Base-by-base conservation (phyloP, 2,797 vertebrate species). In the Anguilla megastoma region DNA sequence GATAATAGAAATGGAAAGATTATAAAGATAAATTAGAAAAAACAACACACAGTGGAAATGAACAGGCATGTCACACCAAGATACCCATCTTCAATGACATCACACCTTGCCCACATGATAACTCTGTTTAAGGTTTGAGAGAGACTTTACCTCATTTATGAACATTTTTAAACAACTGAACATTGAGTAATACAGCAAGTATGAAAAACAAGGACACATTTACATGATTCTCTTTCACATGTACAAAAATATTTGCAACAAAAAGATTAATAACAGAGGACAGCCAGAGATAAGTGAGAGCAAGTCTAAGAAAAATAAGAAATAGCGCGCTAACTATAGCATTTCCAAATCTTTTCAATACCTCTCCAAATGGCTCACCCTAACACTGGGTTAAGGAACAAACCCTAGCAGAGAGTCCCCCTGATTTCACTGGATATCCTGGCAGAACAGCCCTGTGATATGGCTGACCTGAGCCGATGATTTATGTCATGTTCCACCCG, bases 401-500 rank as follows among this genome's bases (percentile, higher is more conserved):
- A 36, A 41, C 87, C 79, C 71, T 89, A 84, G 86, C n/a, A 14
- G 18, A 27, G 14, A 56, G 66, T 56, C 33, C 66, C 76, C 56
- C 50, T 14, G 69, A 69, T 89, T 82, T 86, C 84, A 84, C 85
- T 86, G 83, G 85, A 85, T 60, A 58, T 54, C 24, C 66, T 45
- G 85, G 71, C 69, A 63, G 71, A 30, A 85, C 66, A 41, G 85
- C 63, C 84, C 85, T 83, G 89, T 92, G 89, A 86, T 89, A 86
- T 87, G 74, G 69, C 84, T 76, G 86, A 83, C 89, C 91, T 93
- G 93, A 89, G 24, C 33, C 91, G 88, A 88, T 84, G 91, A 90
- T 87, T 93, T 88, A 86, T 90, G 87, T 48, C 90, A 87, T 54
- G 88, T 89, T 90, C 80, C 86, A 86, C 56, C 60, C 86, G 86